These are phyloP conservation scores for Drosophila malerkotliana DNA, from an alignment of 1,140 invertebrate genomes.

Conservation along the genomic window DNA sequence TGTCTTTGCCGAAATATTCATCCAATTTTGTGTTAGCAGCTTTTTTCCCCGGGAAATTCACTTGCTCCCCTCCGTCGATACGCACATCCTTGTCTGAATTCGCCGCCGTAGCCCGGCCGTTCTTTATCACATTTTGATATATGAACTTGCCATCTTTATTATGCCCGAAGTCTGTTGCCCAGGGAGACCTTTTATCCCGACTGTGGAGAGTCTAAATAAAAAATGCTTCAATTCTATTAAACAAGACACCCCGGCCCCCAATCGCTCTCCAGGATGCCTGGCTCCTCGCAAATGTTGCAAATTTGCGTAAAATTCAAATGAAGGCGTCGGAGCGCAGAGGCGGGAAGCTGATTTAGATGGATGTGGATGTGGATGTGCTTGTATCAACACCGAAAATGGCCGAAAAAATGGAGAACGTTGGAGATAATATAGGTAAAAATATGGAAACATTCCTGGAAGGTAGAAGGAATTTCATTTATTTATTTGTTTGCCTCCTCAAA, in stretches of 20 bases:
- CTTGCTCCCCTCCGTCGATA: neutral
- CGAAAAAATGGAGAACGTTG: neutral
- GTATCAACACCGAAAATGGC: conserved; percentile 39
- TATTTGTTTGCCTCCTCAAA: conserved; percentile 33
- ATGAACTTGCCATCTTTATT: conserved; percentile 56
- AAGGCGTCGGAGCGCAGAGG: conserved; percentile 25
- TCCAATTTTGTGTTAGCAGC: conserved; percentile 24
- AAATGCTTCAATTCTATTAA: conserved; percentile 71
- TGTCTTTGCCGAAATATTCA: conserved; percentile 23
- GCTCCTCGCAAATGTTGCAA: conserved; percentile 37
- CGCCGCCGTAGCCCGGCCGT: conserved; percentile 2
- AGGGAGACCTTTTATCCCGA: conserved; percentile 61
- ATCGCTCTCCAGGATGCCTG: neutral
- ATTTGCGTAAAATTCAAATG: conserved; percentile 73
- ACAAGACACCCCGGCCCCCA: conserved; percentile 18
- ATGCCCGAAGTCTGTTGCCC: conserved; percentile 49
- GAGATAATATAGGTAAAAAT: conserved; percentile 16
- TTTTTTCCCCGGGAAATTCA: neutral
- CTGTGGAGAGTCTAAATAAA: conserved; percentile 51
- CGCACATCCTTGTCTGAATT: neutral
- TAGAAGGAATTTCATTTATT: conserved; percentile 30
- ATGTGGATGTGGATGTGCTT: conserved; percentile 48
- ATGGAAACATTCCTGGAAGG: conserved; percentile 25
- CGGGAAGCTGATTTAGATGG: conserved; percentile 49
- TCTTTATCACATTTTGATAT: conserved; percentile 52